These are phyloP conservation scores for Sylvilagus floridanus DNA, from an alignment of 2,797 vertebrate species.

Conservation along the genomic window DNA sequence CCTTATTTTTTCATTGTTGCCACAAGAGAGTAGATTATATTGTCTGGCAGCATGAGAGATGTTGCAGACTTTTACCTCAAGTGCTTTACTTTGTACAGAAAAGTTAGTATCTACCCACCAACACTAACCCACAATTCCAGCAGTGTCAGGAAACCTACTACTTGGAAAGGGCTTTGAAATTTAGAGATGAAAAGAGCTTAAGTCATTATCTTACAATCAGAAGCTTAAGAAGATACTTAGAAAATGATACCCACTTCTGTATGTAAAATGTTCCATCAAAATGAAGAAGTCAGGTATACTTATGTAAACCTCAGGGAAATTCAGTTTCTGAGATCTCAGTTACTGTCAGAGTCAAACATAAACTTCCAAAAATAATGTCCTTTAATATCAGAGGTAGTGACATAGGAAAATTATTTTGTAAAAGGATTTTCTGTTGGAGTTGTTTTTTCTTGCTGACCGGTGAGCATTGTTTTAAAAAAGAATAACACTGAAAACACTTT, in stretches of 20 bases:
- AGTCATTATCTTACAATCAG: background rate
- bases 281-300: background rate
- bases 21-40: background rate
- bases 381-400: background rate
- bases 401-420: conserved; percentile 45
- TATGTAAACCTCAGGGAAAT: conserved; percentile 34
- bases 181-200: background rate
- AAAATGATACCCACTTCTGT: background rate
- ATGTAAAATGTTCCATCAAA: conserved; percentile 39
- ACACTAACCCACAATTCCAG: background rate
- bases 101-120: background rate
- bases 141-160: background rate
- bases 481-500: conserved; percentile 44
- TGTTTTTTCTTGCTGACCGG: conserved; percentile 57
- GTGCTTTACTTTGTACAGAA: background rate
- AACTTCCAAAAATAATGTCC: conserved; percentile 19
- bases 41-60: background rate
- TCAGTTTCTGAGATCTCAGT: conserved; percentile 10
- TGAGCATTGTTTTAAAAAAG: conserved; percentile 45
- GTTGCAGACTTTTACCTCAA: background rate
- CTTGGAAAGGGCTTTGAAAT: background rate
- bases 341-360: conserved; percentile 44
- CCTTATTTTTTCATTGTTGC: background rate
- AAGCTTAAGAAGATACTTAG: background rate
- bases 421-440: conserved; percentile 47